phyloP scores from a whole-genome alignment of 1,140 invertebrate genomes.

The Eumeta japonica region DNA sequence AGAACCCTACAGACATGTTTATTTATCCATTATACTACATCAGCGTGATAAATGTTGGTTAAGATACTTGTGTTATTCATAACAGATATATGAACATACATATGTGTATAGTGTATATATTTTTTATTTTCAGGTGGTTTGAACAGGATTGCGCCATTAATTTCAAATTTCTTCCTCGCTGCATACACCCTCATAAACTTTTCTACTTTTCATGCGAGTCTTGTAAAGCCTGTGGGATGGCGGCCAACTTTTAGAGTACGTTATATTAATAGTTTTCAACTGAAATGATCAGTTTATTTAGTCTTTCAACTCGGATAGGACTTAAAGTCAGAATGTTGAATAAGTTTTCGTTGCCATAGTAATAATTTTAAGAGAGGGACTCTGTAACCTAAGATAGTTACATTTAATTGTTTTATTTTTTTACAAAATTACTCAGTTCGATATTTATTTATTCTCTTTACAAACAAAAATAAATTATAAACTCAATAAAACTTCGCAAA shows the following conservation, averaged over 20 bases:
- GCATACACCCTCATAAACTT: constrained; percentile 97
- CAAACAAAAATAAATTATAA: too few species aligned
- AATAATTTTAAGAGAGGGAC: background rate
- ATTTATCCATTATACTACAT: background rate
- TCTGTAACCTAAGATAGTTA: background rate
- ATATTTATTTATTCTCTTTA: too few species aligned
- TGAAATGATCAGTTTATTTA: background rate
- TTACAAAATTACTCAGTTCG: too few species aligned
- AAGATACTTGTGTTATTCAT: constrained; percentile 4
- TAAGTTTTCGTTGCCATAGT: background rate
- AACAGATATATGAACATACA: constrained; percentile 6
- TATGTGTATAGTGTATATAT: too few species aligned
- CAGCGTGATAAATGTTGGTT: background rate
- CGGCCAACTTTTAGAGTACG: constrained; percentile 81
- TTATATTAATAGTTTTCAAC: constrained; percentile 2
- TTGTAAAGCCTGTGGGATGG: constrained; percentile 83
- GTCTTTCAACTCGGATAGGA: background rate
- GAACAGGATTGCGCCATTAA: constrained; percentile 92
- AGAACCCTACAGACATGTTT: background rate
- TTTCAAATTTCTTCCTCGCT: constrained; percentile 97
- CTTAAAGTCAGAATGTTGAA: background rate
- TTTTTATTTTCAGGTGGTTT: constrained; percentile 71
- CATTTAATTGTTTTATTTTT: background rate
- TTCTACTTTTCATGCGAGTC: constrained; percentile 92
- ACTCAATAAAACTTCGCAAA: too few species aligned